Evolutionary conservation across 2,797 vertebrate genomes (phyloP).

Genomic region (Sylvilagus floridanus): DNA sequence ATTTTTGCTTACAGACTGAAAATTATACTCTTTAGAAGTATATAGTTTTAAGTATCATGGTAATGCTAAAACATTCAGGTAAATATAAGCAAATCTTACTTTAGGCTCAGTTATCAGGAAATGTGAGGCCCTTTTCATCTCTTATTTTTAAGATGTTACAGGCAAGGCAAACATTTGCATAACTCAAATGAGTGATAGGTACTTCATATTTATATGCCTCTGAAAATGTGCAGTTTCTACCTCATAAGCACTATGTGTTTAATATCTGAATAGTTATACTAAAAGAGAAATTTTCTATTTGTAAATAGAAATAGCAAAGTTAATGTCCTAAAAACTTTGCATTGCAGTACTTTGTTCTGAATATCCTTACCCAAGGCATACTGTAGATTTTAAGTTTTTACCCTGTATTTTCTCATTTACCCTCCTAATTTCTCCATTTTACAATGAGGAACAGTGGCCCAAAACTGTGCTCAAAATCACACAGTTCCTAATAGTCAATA

Average conservation of each 20-base stretch:
- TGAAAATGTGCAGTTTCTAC: constrained; percentile 1
- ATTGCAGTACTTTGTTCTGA: not conserved
- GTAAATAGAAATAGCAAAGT: constrained; percentile 3
- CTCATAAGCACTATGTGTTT: not conserved
- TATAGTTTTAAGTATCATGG: constrained; percentile 55
- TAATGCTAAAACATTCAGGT: constrained; percentile 65
- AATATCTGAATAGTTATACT: not conserved
- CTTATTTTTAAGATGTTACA: constrained; percentile 30
- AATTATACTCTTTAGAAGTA: constrained; percentile 41
- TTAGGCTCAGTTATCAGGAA: not conserved
- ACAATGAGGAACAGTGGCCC: not conserved
- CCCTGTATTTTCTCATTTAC: not conserved
- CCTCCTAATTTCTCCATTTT: not conserved
- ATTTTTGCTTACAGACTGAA: constrained; percentile 23
- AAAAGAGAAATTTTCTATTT: constrained; percentile 5
- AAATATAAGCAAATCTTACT: constrained; percentile 7
- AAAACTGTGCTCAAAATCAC: not conserved
- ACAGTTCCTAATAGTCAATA: not conserved
- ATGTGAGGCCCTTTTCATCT: not conserved
- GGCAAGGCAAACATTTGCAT: constrained; percentile 24
- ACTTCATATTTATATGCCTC: constrained; percentile 8
- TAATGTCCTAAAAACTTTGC: not conserved
- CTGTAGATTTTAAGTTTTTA: not conserved
- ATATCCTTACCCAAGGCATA: not conserved
- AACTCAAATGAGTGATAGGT: not conserved